Conservation (phyloP, 2,888 invertebrate species). For the Tineola bisselliella region DNA sequence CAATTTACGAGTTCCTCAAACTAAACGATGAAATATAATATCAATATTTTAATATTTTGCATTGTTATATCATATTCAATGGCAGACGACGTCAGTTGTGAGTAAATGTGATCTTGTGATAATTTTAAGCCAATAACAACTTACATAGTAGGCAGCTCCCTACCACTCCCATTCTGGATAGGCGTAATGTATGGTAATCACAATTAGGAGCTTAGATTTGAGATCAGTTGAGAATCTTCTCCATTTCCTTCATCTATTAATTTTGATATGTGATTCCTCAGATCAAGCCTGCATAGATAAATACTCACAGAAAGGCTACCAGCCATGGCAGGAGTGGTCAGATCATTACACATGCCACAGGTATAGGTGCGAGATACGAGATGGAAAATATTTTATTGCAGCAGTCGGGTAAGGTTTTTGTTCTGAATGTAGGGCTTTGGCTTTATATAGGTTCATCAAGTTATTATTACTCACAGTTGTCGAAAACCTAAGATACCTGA, state of each 20-base stretch:
- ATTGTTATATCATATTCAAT: conserved; percentile 18
- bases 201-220: too few species aligned
- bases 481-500: conserved; percentile 62
- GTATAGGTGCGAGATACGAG: conserved; percentile 57
- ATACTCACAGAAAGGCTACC: conserved; percentile 62
- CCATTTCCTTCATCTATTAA: too few species aligned
- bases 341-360: conserved; percentile 60
- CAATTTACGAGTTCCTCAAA: background rate
- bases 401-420: conserved; percentile 51
- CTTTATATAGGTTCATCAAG: too few species aligned
- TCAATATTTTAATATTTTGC: conserved; percentile 26
- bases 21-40: conserved; percentile 34
- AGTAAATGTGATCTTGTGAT: conserved; percentile 25
- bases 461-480: conserved; percentile 33
- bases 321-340: conserved; percentile 64
- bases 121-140: too few species aligned
- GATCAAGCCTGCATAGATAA: conserved; percentile 63
- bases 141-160: too few species aligned
- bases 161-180: too few species aligned
- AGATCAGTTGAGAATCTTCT: too few species aligned
- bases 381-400: conserved; percentile 60
- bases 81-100: conserved; percentile 56
- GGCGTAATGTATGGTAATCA: too few species aligned
- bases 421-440: too few species aligned
- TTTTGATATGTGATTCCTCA: conserved; percentile 21